phyloP scores from a whole-genome alignment of 2,888 invertebrate genomes.

The Nemoura dubitans region DNA sequence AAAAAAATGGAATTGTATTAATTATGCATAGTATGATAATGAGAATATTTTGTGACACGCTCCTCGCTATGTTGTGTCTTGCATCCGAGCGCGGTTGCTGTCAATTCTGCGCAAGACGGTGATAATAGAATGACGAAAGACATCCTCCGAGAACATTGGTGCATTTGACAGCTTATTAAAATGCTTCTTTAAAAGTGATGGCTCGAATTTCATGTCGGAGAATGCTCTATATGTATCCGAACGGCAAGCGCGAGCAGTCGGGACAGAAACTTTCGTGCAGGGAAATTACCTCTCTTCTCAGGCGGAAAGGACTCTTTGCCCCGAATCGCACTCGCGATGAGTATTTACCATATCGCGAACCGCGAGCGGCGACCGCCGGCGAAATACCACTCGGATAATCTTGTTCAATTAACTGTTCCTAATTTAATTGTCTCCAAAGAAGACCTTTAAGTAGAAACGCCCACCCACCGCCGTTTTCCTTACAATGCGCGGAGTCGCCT shows the following conservation, averaged over 20 bases:
- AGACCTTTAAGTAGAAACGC: not conserved
- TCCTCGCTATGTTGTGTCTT: not conserved
- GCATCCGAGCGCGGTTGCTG: not conserved
- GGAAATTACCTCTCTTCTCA: too few relatives aligned
- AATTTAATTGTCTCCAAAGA: constrained; percentile 38
- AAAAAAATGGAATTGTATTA: constrained; percentile 30
- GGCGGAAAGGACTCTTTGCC: too few relatives aligned
- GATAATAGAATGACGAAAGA: not conserved
- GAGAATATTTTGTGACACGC: constrained; percentile 32
- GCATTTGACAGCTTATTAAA: constrained; percentile 1
- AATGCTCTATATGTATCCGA: not conserved
- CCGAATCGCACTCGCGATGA: not conserved
- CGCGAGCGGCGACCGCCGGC: constrained; percentile 22
- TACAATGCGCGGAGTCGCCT: not conserved
- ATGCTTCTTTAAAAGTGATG: not conserved
- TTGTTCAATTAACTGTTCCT: constrained; percentile 14
- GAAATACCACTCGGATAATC: constrained; percentile 36
- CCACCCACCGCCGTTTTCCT: not conserved
- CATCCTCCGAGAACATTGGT: not conserved
- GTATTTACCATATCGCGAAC: constrained; percentile 27
- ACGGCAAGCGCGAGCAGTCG: too few relatives aligned
- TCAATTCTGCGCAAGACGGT: not conserved
- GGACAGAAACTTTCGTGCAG: too few relatives aligned
- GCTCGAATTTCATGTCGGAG: not conserved
- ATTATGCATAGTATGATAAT: not conserved